These are phyloP conservation scores for Xylocopa sonorina DNA, from an alignment of 1,140 invertebrate genomes.

Conservation along the genomic window DNA sequence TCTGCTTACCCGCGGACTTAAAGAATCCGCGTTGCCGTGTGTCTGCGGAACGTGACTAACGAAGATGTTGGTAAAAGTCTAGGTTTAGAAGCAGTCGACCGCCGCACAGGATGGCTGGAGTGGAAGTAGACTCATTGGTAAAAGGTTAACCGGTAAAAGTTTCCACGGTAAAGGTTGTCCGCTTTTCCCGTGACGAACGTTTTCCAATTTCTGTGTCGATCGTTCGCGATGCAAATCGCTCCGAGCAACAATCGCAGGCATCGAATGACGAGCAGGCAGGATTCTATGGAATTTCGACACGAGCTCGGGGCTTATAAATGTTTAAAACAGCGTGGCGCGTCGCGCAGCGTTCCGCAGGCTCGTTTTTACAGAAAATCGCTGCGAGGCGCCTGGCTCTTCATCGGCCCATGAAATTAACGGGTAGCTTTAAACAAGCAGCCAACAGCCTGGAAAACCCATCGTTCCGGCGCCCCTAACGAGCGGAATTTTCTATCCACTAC, in stretches of 20 bases:
- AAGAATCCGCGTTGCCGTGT: background rate
- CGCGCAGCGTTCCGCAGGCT: too few relatives aligned
- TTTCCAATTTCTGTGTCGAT: background rate
- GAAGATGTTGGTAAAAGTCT: constrained; percentile 1
- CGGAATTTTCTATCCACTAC: constrained; percentile 11
- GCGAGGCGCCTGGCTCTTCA: background rate
- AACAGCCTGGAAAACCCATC: constrained; percentile 20
- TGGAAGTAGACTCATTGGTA: background rate
- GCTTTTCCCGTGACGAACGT: background rate
- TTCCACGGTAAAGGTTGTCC: background rate
- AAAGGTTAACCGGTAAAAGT: background rate
- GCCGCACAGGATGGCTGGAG: background rate
- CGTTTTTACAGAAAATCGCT: background rate
- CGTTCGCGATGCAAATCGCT: too few relatives aligned
- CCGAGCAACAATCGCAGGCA: too few relatives aligned
- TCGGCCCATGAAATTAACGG: constrained; percentile 17
- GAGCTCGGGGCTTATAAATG: background rate
- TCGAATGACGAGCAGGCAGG: too few relatives aligned
- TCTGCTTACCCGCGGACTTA: too few relatives aligned
- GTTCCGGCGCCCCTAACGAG: constrained; percentile 14
- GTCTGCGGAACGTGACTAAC: background rate
- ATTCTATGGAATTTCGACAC: background rate
- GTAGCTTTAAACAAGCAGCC: background rate
- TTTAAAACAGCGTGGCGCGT: too few relatives aligned
- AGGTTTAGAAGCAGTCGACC: background rate